Conservation (phyloP, 2,888 invertebrate genomes). For the Erebia epiphron region DNA sequence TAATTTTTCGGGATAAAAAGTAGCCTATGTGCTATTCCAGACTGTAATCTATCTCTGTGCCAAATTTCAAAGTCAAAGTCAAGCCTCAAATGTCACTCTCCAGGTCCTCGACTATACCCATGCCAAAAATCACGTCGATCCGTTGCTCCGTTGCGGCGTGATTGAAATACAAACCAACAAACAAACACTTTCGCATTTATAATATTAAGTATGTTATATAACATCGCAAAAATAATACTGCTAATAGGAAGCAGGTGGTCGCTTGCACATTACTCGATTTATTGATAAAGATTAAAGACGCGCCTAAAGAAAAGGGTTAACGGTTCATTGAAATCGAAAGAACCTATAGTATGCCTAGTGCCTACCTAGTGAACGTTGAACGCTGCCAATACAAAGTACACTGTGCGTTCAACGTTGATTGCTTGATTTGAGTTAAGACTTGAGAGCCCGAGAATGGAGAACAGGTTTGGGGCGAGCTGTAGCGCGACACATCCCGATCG, state of each 20-base stretch:
- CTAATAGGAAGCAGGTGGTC: conserved; percentile 39
- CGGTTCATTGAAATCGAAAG: conserved; percentile 81
- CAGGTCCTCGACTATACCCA: too few relatives aligned
- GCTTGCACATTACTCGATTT: conserved; percentile 62
- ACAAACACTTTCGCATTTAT: too few relatives aligned
- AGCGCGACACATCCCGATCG: conserved; percentile 66
- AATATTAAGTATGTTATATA: background rate
- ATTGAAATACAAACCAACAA: too few relatives aligned
- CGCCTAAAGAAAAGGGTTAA: conserved; percentile 72
- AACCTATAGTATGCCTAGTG: conserved; percentile 39
- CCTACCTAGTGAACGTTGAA: background rate
- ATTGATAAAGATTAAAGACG: conserved; percentile 68
- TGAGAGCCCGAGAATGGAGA: conserved; percentile 46
- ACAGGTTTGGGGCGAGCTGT: conserved; percentile 64
- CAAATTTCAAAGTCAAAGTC: too few relatives aligned
- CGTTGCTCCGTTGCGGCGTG: too few relatives aligned
- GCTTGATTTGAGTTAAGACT: conserved; percentile 8
- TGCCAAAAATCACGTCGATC: too few relatives aligned
- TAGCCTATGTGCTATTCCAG: too few relatives aligned
- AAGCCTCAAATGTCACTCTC: too few relatives aligned
- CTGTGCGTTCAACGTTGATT: conserved; percentile 55
- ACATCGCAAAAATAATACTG: conserved; percentile 12
- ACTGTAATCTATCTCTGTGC: too few relatives aligned
- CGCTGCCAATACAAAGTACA: conserved; percentile 32
- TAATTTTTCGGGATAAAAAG: too few relatives aligned